phyloP scores from a whole-genome alignment of 2,113 vertebrate species.

The Cyanoramphus novaezelandiae region DNA sequence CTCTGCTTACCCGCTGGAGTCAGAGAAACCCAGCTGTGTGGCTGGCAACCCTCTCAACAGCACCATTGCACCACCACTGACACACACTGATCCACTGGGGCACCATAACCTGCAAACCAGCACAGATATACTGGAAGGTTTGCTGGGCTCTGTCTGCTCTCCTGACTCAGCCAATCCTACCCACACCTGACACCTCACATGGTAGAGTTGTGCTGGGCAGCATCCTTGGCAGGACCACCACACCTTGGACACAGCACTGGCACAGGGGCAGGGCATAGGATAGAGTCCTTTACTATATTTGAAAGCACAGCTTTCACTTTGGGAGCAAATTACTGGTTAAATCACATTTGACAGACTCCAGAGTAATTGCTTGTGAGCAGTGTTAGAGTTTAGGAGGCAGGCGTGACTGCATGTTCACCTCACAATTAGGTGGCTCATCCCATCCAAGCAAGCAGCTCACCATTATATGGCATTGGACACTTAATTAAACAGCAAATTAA shows the following conservation, averaged over 20 bases:
- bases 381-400: neutral
- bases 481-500: slow-evolving; percentile 36
- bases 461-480: neutral
- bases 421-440: neutral
- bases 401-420: neutral
- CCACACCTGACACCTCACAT: neutral
- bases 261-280: neutral
- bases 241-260: neutral
- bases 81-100: neutral
- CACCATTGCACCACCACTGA: neutral
- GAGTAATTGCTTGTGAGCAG: neutral
- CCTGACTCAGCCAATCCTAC: neutral
- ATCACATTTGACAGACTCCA: neutral
- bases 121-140: neutral
- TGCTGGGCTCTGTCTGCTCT: neutral
- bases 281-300: neutral
- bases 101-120: neutral
- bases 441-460: neutral
- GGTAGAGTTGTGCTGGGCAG: neutral
- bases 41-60: neutral
- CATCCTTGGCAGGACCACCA: neutral
- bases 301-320: neutral
- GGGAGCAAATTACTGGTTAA: neutral
- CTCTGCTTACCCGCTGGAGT: neutral
- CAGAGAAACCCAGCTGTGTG: neutral